phyloP scores from a whole-genome alignment of 2,797 vertebrate species.

The Myotis daubentonii region DNA sequence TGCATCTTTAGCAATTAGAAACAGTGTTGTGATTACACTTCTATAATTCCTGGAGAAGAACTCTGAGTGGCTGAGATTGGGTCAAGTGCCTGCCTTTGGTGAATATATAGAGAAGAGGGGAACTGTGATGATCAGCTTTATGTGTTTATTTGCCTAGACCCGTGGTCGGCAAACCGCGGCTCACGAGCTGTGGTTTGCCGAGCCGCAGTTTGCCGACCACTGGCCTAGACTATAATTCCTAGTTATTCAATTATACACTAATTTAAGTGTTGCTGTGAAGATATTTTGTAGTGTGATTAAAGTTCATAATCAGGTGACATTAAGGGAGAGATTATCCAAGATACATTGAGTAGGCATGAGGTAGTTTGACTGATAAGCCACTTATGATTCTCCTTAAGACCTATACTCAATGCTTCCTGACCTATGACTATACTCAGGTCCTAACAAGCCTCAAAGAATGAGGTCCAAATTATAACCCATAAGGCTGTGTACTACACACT shows the following conservation, averaged over 20 bases:
- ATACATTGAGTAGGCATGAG: neutral
- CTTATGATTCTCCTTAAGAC: neutral
- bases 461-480: neutral
- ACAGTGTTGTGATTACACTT: neutral
- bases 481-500: fast-evolving
- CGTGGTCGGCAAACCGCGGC: too few relatives aligned
- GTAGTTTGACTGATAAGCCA: neutral
- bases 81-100: neutral
- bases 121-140: neutral
- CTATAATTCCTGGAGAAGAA: neutral
- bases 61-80: neutral
- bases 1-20: neutral
- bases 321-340: neutral
- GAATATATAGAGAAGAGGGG: neutral
- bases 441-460: neutral
- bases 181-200: too few relatives aligned
- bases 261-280: neutral
- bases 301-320: neutral
- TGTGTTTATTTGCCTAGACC: neutral
- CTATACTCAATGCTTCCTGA: neutral
- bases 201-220: too few relatives aligned
- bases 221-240: neutral
- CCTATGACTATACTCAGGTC: neutral
- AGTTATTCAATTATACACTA: neutral
- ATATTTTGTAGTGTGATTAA: neutral